phyloP scores from a whole-genome alignment of 2,888 invertebrate species.

The Xestia xanthographa region DNA sequence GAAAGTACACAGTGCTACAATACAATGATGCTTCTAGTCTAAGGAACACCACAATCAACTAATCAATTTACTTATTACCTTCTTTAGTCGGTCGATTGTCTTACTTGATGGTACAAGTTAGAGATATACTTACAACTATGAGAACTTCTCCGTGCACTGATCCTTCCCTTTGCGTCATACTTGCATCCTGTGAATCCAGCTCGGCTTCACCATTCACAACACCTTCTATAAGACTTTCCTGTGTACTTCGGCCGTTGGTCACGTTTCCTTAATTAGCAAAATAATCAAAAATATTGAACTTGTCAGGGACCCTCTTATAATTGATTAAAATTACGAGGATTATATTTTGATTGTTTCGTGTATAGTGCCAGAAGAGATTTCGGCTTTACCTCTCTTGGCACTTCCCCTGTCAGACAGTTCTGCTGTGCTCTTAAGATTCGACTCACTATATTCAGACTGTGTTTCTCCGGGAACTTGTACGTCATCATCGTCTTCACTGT shows the following conservation, averaged over 20 bases:
- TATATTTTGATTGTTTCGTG: constrained; percentile 85
- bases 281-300: constrained; percentile 89
- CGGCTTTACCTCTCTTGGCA: constrained; percentile 86
- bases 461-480: constrained; percentile 88
- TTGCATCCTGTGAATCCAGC: constrained; percentile 88
- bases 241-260: constrained; percentile 85
- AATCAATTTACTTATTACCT: constrained; percentile 86
- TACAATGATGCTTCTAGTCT: constrained; percentile 86
- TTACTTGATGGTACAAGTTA: constrained; percentile 77
- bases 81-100: constrained; percentile 77
- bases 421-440: constrained; percentile 82
- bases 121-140: constrained; percentile 86
- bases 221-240: constrained; percentile 89
- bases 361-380: constrained; percentile 86
- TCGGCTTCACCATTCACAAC: constrained; percentile 87
- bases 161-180: constrained; percentile 83
- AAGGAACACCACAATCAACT: constrained; percentile 87
- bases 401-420: constrained; percentile 83
- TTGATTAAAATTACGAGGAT: constrained; percentile 78
- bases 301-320: constrained; percentile 87
- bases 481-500: constrained; percentile 90
- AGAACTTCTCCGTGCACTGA: constrained; percentile 84
- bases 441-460: constrained; percentile 84
- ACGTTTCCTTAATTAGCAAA: constrained; percentile 90
- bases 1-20: constrained; percentile 86